Evolutionary conservation across 1,140 invertebrate genomes (phyloP).

Genomic region (Paraescarpia echinospica): DNA sequence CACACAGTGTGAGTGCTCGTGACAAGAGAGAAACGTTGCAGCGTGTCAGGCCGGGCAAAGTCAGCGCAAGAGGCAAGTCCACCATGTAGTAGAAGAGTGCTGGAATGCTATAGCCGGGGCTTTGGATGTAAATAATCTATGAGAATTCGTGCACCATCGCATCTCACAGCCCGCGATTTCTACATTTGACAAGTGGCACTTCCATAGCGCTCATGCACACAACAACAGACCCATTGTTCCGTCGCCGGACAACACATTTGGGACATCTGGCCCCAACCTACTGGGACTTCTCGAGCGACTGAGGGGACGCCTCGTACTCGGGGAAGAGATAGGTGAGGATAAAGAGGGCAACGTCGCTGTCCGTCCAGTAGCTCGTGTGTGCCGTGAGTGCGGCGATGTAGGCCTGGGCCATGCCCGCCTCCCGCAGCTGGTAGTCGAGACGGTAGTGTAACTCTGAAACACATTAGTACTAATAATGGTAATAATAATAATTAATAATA

Average conservation of each 20-base stretch:
- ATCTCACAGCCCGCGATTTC: not conserved
- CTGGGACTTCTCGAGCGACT: not conserved
- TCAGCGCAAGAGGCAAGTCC: not conserved
- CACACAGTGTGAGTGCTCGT: not conserved
- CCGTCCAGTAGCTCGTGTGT: conserved; percentile 74
- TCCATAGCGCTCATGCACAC: not conserved
- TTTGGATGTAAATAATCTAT: not conserved
- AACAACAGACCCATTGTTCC: not conserved
- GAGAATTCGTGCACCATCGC: not conserved
- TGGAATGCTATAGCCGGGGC: not conserved
- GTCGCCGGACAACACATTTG: not conserved
- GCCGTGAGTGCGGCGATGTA: conserved; percentile 71
- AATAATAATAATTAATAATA: not conserved
- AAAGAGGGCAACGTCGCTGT: conserved; percentile 72
- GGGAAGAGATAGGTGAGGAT: conserved; percentile 69
- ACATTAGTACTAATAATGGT: not conserved
- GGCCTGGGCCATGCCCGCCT: conserved; percentile 63
- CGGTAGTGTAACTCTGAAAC: conserved; percentile 66
- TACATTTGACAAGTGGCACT: not conserved
- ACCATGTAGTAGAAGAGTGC: not conserved
- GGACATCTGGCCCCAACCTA: not conserved
- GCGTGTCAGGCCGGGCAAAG: not conserved
- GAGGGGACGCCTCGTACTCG: conserved; percentile 37
- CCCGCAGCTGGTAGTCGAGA: conserved; percentile 69
- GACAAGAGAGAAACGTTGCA: not conserved